Base-by-base conservation (phyloP, 2,113 vertebrate genomes). In the Isichthys henryi region DNA sequence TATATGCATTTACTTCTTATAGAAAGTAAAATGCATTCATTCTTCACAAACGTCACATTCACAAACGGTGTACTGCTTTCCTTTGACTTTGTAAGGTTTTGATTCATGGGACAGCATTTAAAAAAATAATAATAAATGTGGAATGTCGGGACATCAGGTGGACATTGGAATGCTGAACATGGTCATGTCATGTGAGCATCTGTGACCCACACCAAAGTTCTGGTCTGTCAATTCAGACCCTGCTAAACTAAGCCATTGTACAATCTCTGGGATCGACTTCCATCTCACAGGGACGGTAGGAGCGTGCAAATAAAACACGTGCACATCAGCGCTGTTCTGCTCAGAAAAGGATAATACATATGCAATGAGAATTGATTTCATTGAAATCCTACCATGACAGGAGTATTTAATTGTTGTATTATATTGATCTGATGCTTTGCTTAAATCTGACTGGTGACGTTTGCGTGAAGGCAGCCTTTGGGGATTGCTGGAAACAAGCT, bases 221-320 rank as follows among this genome's bases (percentile, higher is more conserved):
- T 49, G 74, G 48, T 89, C 66, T 89, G 70, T 45, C 48, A 80
- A 19, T 13, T 89, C 70, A 80, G 74, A 89, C 70, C 48, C 88
- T 89, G 48, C 31, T 80, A 77, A 74, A 89, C 66, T 82, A 89
- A 89, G 88, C 88, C 88, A 89, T 89, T 66, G 48, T 82, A 82
- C 35, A 80, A 82, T 89, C 88, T 89, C 88, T 89, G 88, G 88
- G 74, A 82, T n/a, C 62, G 11, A 17, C 31, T 53, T 89, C 70
- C 74, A 89, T 82, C 48, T 82, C 74, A 89, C 48, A 53, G 48
- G 88, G 88, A 89, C 88, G 56, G 70, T 53, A 89, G 52, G 27
- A 53, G 70, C 48, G 50, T 89, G 49, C 82, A 89, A 89, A 89
- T 89, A 53, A 49, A 88, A 88, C 70, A 31, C 21, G 9, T 88